These are phyloP conservation scores for Grapholita molesta DNA, from an alignment of 1,140 invertebrate species.

Conservation along the genomic window DNA sequence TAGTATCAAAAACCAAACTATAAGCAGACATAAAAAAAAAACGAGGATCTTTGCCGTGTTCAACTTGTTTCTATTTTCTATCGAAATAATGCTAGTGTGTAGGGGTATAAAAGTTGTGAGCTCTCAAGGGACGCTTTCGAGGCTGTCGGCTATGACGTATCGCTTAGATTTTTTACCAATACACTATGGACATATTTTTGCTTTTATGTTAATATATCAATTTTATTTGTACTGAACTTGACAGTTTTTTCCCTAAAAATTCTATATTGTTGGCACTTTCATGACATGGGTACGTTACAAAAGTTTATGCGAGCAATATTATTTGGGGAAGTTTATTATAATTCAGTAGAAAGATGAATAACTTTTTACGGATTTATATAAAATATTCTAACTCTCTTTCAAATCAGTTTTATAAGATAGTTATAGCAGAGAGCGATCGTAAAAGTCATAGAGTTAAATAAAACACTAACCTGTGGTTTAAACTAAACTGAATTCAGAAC, in stretches of 20 bases:
- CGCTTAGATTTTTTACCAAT: constrained; percentile 67
- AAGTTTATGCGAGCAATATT: neutral
- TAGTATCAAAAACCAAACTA: too few relatives aligned
- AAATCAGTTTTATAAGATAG: too few relatives aligned
- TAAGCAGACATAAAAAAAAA: neutral
- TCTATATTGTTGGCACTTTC: constrained; percentile 38
- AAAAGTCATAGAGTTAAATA: too few relatives aligned
- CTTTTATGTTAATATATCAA: constrained; percentile 75
- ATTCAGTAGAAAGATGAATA: neutral
- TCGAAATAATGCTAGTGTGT: constrained; percentile 23
- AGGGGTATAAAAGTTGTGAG: constrained; percentile 53
- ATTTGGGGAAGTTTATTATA: neutral
- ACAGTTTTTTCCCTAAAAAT: constrained; percentile 43
- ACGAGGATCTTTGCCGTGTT: neutral
- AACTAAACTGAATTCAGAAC: too few relatives aligned
- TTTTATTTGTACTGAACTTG: constrained; percentile 54
- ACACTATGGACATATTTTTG: constrained; percentile 70
- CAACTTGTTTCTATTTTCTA: neutral
- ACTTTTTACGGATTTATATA: too few relatives aligned
- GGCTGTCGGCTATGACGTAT: constrained; percentile 74
- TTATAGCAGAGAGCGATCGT: too few relatives aligned
- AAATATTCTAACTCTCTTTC: too few relatives aligned
- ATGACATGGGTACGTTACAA: constrained; percentile 29
- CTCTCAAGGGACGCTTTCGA: constrained; percentile 50
- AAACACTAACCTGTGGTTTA: too few relatives aligned